phyloP scores from a whole-genome alignment of 1,140 invertebrate genomes.

The Penaeus japonicus region DNA sequence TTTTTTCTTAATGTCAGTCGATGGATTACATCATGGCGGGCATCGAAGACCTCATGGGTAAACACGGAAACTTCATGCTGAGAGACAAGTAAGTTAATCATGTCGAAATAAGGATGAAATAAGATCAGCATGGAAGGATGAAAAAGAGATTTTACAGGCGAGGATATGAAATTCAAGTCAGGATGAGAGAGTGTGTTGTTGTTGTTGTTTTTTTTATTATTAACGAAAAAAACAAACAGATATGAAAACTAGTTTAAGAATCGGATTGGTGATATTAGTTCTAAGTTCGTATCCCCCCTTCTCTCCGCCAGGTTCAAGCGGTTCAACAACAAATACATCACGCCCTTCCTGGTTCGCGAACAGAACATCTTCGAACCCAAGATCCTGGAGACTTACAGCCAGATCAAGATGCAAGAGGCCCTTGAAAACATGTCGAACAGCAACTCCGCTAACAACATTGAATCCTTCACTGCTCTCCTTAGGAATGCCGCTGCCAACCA shows the following conservation, averaged over 20 bases:
- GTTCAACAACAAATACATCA: slow-evolving; percentile 92
- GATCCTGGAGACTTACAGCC: slow-evolving; percentile 93
- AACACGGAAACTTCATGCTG: slow-evolving; percentile 92
- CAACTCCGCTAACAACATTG: slow-evolving; percentile 83
- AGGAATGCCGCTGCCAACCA: slow-evolving; percentile 63
- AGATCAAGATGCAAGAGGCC: slow-evolving; percentile 91
- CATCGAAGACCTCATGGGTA: slow-evolving; percentile 92
- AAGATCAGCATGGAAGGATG: not conserved
- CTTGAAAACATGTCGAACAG: slow-evolving; percentile 86
- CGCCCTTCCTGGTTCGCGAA: slow-evolving; percentile 85
- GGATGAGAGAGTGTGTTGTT: not conserved
- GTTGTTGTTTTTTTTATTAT: not conserved
- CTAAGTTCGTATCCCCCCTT: slow-evolving; percentile 30
- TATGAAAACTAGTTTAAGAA: not conserved
- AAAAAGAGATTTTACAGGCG: too few species aligned
- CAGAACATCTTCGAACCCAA: slow-evolving; percentile 89
- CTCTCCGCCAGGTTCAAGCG: slow-evolving; percentile 79
- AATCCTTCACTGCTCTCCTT: slow-evolving; percentile 89
- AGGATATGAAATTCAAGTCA: too few species aligned
- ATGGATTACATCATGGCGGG: slow-evolving; percentile 97
- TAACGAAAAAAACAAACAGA: not conserved
- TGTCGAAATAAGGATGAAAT: not conserved
- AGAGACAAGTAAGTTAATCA: slow-evolving; percentile 79
- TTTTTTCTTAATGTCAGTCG: slow-evolving; percentile 64
- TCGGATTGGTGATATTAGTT: not conserved